Evolutionary conservation across 2,888 invertebrate genomes (phyloP).

Genomic region (Spilosoma lubricipeda): DNA sequence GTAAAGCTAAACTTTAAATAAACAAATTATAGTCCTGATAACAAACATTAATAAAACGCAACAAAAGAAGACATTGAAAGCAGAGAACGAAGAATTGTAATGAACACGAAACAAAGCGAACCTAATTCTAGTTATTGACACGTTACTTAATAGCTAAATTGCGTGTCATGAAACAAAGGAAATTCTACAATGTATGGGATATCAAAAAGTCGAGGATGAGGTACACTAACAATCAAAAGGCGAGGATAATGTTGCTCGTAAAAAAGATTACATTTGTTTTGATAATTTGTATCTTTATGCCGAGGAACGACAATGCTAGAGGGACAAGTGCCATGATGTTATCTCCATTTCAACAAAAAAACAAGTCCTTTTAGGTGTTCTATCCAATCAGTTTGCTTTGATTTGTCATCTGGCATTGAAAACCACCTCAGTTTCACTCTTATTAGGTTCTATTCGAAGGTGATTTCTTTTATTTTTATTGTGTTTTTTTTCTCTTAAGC

Average conservation of each 20-base stretch:
- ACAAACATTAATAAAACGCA: constrained; percentile 27
- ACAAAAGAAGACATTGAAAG: constrained; percentile 22
- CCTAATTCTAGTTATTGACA: constrained; percentile 67
- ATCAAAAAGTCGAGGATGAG: constrained; percentile 48
- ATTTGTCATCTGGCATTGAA: neutral
- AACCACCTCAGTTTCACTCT: neutral
- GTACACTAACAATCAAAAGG: constrained; percentile 34
- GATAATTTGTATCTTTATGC: neutral
- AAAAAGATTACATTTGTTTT: neutral
- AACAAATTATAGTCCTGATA: constrained; percentile 13
- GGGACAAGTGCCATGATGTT: neutral
- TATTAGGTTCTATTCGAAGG: no score
- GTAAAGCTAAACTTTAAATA: constrained; percentile 10
- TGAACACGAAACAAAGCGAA: constrained; percentile 43
- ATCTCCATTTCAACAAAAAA: neutral
- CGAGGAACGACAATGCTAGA: neutral
- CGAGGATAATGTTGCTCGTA: constrained; percentile 28
- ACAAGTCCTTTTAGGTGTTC: neutral
- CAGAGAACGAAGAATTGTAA: constrained; percentile 35
- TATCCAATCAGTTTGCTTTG: neutral
- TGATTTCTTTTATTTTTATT: neutral
- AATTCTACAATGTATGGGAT: constrained; percentile 60
- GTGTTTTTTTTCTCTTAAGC: neutral
- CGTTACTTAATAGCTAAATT: constrained; percentile 70
- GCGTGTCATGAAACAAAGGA: constrained; percentile 71